A percentile compares a stretch with the other conserved stretches of the same genome.
phyloP scores from a whole-genome alignment of 2,888 invertebrate species.

The Pollenia amentaria region DNA sequence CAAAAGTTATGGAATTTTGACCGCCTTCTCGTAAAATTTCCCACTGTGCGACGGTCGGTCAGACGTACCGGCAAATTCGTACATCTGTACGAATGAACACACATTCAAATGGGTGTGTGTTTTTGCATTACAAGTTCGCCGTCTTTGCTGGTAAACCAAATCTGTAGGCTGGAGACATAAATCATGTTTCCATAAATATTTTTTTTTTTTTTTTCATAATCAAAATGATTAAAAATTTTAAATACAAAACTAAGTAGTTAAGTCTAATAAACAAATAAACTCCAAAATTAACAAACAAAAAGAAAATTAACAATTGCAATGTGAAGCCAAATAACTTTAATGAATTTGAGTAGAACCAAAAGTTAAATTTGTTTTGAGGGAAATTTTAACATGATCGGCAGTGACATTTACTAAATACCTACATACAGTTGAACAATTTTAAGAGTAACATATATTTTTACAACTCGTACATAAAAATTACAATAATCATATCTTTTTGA shows the following conservation, averaged over 20 bases:
- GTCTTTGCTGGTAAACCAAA: conserved; percentile 64
- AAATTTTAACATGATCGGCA: no score
- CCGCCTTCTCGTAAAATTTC: no score
- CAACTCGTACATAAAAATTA: no score
- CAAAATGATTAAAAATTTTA: conserved; percentile 68
- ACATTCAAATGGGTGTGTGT: background rate
- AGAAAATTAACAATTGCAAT: conserved; percentile 50
- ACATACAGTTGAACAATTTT: no score
- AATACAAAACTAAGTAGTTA: conserved; percentile 34
- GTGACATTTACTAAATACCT: no score
- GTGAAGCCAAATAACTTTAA: conserved; percentile 15
- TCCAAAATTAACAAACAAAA: conserved; percentile 63
- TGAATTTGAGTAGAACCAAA: background rate
- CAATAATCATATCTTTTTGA: no score
- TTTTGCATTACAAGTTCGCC: conserved; percentile 29
- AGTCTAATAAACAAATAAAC: conserved; percentile 83
- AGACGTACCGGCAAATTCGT: conserved; percentile 2
- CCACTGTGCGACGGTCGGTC: no score
- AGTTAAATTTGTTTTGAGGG: no score
- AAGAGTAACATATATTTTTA: no score
- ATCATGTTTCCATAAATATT: conserved; percentile 76
- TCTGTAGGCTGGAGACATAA: conserved; percentile 72
- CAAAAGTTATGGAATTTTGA: no score
- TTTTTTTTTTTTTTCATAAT: conserved; percentile 61
- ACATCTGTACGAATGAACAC: background rate